A percentile compares a stretch with the other conserved stretches of the same genome.
Evolutionary conservation across 2,797 vertebrate genomes (phyloP).

Genomic region (Parauchenoglanis punctatus): DNA sequence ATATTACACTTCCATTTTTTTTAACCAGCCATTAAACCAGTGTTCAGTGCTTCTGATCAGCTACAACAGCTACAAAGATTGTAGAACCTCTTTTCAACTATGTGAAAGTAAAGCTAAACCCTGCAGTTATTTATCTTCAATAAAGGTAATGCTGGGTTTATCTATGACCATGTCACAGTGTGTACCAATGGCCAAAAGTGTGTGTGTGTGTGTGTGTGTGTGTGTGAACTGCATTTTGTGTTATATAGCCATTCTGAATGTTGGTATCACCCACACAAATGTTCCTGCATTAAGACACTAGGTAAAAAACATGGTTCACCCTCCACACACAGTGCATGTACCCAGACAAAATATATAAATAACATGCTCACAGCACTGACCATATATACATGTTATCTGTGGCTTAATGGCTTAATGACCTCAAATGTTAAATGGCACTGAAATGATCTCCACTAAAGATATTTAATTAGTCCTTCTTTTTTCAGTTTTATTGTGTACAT

Average conservation of each 20-base stretch:
- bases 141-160: not conserved
- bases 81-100: not conserved
- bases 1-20: not conserved
- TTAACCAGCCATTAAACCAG: not conserved
- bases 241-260: not conserved
- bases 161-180: not conserved
- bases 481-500: not conserved
- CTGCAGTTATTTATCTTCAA: not conserved
- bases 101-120: not conserved
- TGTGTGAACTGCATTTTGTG: not conserved
- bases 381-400: conserved; percentile 45
- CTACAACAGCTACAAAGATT: not conserved
- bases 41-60: not conserved
- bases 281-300: not conserved
- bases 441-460: not conserved
- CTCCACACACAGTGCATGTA: conserved; percentile 18
- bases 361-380: conserved; percentile 34
- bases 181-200: not conserved
- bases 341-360: conserved; percentile 39
- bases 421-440: not conserved
- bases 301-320: not conserved
- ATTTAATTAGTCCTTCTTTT: not conserved
- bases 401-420: not conserved
- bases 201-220: not conserved
- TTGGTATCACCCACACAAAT: not conserved